Evolutionary conservation across 1,140 invertebrate species (phyloP), one percentile per base, ranked within the genome.

Genomic region (Drosophila sproati): DNA sequence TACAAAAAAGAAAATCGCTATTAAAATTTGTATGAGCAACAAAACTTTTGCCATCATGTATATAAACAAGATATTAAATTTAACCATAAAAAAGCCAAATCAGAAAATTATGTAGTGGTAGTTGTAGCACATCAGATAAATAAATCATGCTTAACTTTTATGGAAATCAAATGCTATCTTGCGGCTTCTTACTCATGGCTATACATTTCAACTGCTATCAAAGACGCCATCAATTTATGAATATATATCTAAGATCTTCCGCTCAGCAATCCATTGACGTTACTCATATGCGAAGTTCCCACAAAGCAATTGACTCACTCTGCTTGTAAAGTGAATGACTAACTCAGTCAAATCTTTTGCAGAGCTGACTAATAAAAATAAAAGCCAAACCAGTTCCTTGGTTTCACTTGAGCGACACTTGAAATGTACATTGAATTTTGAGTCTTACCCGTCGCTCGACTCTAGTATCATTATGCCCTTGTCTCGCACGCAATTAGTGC

Each of bases 401-500:
- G 56, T 50, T 63, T 35, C 66, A 74, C 66, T 70, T 56, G 72
- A 70, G 72, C 67, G 72, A 74, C 72, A 70, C 66, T 74, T 62
- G 66, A 74, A 54, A 57, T 51, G 31, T 37, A 70, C 57, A 51
- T 69, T 66, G 39, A 69, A 56, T 73, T 68, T 34, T 6, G 39
- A 54, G 54, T 52, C n/a, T 28, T 55, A 45, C 5, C n/a, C 29
- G 3, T 3, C 31, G 10, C 34, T 56, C 45, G 41, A 12, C 60
- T 61, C 66, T 12, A n/a, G 52, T 78, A 66, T 70, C 71, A 73
- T 56, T 39, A 43, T 48, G 56, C 68, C 52, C 48, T 67, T 55
- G 54, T 57, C 69, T 88, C 70, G 67, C 85, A 80, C 86, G 85
- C 85, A 89, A 90, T 89, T 89, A 89, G 78, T 85, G 81, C 82